phyloP scores from a whole-genome alignment of 2,888 invertebrate species.

The Camptogramma bilineatum region DNA sequence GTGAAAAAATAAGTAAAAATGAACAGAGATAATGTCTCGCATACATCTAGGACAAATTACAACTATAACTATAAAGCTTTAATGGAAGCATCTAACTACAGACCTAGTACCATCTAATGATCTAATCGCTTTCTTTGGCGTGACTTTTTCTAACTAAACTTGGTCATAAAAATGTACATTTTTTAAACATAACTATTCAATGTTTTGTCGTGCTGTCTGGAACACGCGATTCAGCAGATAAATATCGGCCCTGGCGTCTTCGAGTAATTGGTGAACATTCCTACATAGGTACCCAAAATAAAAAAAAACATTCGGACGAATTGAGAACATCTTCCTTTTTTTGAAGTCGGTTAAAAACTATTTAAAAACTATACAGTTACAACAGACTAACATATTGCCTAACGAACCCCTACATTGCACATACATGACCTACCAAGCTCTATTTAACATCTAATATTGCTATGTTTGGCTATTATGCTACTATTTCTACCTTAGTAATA shows the following conservation, averaged over 20 bases:
- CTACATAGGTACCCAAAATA: too few relatives aligned
- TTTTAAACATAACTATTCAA: too few relatives aligned
- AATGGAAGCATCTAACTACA: constrained; percentile 68
- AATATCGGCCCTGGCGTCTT: too few relatives aligned
- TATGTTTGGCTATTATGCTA: constrained; percentile 50
- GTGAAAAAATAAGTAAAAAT: not conserved
- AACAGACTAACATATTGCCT: not conserved
- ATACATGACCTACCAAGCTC: constrained; percentile 12
- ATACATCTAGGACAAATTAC: constrained; percentile 46
- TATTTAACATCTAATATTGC: constrained; percentile 61
- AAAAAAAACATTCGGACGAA: too few relatives aligned
- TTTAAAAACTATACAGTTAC: too few relatives aligned
- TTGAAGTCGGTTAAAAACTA: too few relatives aligned
- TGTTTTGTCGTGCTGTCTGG: too few relatives aligned
- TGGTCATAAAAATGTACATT: too few relatives aligned
- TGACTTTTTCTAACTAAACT: not conserved
- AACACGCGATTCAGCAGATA: too few relatives aligned
- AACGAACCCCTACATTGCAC: constrained; percentile 7
- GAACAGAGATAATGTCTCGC: constrained; percentile 22
- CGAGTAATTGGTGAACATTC: too few relatives aligned
- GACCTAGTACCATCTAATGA: constrained; percentile 15
- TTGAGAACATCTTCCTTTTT: too few relatives aligned
- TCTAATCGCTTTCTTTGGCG: not conserved
- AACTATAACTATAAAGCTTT: constrained; percentile 65
- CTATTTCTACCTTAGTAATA: constrained; percentile 47